Evolutionary conservation across 2,113 vertebrate genomes (phyloP).

Genomic region (Raja brachyura): DNA sequence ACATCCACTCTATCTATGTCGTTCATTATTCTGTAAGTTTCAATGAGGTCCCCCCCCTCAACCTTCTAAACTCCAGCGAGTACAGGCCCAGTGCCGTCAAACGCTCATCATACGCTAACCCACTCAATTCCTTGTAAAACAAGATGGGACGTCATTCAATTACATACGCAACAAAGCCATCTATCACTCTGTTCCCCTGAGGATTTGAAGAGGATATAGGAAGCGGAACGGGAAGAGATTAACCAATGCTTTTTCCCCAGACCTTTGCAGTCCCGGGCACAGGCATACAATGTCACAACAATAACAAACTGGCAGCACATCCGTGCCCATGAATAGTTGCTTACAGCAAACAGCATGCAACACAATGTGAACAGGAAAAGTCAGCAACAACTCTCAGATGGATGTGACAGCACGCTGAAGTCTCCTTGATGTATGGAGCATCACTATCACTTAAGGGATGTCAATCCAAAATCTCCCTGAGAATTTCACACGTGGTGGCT

Average conservation of each 20-base stretch:
- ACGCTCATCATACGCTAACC: too few relatives aligned
- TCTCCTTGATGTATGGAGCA: background rate
- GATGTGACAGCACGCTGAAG: background rate
- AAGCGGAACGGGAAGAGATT: constrained; percentile 27
- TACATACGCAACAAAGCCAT: background rate
- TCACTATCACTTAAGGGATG: background rate
- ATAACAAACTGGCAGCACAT: constrained; percentile 15
- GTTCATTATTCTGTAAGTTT: too few relatives aligned
- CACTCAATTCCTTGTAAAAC: background rate
- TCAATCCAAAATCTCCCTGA: background rate
- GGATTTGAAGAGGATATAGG: constrained; percentile 24
- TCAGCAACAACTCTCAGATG: background rate
- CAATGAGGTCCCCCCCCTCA: too few relatives aligned
- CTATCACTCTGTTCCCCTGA: constrained; percentile 9
- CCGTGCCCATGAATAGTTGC: constrained; percentile 1
- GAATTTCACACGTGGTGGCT: background rate
- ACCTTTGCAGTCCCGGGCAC: background rate
- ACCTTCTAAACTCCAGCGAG: too few relatives aligned
- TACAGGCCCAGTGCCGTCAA: too few relatives aligned
- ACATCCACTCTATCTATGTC: too few relatives aligned
- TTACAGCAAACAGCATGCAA: background rate
- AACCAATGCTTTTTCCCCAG: constrained; percentile 16
- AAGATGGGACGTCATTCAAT: background rate
- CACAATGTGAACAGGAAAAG: constrained; percentile 18
- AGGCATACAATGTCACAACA: constrained; percentile 7